A percentile compares a stretch with the other conserved stretches of the same genome.
phyloP scores from a whole-genome alignment of 2,113 vertebrate species.

The Semnornis frantzii region DNA sequence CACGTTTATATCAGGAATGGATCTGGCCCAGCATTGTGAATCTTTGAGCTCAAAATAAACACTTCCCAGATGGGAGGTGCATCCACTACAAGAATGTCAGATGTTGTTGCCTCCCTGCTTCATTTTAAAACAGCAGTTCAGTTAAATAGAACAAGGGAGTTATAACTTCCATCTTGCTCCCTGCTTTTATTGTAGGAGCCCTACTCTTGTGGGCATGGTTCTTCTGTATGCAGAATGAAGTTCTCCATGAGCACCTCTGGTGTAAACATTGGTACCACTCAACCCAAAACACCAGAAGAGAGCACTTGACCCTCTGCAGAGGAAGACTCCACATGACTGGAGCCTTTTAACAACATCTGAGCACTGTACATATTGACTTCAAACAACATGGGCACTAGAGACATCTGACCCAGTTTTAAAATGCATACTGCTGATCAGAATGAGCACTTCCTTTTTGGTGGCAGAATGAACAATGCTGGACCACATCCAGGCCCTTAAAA shows the following conservation, averaged over 20 bases:
- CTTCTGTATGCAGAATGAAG: background rate
- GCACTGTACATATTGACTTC: background rate
- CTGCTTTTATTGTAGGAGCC: background rate
- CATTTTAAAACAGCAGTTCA: background rate
- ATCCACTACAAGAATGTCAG: background rate
- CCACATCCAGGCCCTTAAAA: constrained; percentile 54
- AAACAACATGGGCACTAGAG: background rate
- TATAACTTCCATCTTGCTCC: background rate
- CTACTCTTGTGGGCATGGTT: background rate
- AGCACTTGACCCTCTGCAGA: background rate
- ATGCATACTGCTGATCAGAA: constrained; percentile 20
- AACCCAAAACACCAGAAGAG: background rate
- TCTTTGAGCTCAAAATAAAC: background rate
- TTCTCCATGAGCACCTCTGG: background rate
- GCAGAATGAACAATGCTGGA: constrained; percentile 73
- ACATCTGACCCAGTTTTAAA: background rate
- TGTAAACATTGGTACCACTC: background rate
- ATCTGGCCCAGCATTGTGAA: background rate
- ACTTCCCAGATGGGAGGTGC: background rate
- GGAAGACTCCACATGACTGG: background rate
- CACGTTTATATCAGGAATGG: background rate
- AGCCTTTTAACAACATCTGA: background rate
- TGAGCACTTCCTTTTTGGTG: constrained; percentile 11
- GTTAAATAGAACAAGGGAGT: background rate
- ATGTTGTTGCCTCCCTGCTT: background rate